Evolutionary conservation across 2,888 invertebrate species (phyloP).

Genomic region (Cenopis cana): DNA sequence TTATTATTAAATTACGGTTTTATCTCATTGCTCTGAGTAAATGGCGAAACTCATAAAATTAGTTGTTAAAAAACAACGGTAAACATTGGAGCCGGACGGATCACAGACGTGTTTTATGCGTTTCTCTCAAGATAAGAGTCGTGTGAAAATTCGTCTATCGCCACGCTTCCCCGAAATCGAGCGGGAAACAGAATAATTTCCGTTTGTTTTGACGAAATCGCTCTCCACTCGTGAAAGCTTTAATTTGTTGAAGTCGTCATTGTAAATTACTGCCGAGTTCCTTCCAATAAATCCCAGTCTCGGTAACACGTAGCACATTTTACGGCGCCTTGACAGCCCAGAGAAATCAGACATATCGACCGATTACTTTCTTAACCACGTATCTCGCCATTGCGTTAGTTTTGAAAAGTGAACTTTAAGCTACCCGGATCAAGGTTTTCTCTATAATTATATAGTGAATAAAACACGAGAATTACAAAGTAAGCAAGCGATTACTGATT

Average conservation of each 20-base stretch:
- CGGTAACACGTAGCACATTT: conserved; percentile 31
- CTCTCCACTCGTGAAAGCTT: conserved; percentile 24
- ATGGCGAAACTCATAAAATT: background rate
- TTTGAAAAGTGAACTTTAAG: background rate
- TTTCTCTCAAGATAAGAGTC: background rate
- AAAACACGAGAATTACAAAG: background rate
- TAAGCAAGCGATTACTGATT: background rate
- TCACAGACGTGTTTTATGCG: background rate
- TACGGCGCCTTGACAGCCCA: conserved; percentile 29
- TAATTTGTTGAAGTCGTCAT: conserved; percentile 39
- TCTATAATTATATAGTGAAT: background rate
- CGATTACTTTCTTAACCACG: background rate
- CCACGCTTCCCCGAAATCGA: background rate
- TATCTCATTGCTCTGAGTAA: background rate
- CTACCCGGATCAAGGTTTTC: background rate
- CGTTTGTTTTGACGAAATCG: conserved; percentile 30
- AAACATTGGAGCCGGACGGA: background rate
- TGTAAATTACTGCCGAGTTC: conserved; percentile 30
- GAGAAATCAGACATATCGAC: conserved; percentile 29
- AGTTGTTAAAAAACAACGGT: too few species aligned
- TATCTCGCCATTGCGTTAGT: background rate
- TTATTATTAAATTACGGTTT: background rate
- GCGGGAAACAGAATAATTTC: conserved; percentile 19
- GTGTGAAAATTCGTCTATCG: conserved; percentile 16
- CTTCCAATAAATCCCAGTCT: conserved; percentile 39